Percentiles rank a stretch among this genome's conserved stretches.
These are phyloP conservation scores for Hydraecia micacea DNA, from an alignment of 2,888 invertebrate species.

Conservation along the genomic window DNA sequence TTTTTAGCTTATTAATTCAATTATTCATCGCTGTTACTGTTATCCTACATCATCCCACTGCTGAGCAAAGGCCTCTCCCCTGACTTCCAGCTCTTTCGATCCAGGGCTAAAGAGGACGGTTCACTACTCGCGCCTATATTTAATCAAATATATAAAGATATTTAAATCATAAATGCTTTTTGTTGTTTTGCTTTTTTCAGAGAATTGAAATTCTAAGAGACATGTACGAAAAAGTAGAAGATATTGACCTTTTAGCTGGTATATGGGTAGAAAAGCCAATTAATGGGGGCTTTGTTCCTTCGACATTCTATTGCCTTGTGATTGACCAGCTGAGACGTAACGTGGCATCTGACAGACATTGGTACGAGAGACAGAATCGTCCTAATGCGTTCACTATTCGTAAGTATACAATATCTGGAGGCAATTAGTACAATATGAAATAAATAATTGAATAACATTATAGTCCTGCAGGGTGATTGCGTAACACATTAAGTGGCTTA, in stretches of 20 bases:
- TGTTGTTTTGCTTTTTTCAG: conserved; percentile 71
- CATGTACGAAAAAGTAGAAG: conserved; percentile 91
- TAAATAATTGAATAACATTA: neutral
- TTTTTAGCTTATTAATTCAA: neutral
- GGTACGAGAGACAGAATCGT: conserved; percentile 88
- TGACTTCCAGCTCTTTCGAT: neutral
- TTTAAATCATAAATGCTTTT: neutral
- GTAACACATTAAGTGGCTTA: too few species aligned
- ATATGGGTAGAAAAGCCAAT: conserved; percentile 95
- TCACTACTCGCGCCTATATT: neutral
- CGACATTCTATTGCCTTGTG: conserved; percentile 96
- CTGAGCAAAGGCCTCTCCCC: neutral
- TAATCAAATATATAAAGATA: neutral
- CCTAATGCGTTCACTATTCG: conserved; percentile 77
- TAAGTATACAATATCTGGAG: conserved; percentile 60
- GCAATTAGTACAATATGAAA: neutral
- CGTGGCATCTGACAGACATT: conserved; percentile 95
- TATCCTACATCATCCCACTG: neutral
- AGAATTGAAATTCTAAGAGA: conserved; percentile 75
- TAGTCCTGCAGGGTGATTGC: too few species aligned
- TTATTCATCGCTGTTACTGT: neutral
- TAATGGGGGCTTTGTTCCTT: conserved; percentile 95
- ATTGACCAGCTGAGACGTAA: conserved; percentile 96
- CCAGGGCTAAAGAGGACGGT: neutral
- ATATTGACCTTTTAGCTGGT: conserved; percentile 96